Evolutionary conservation across 2,888 invertebrate genomes (phyloP), one percentile per base, ranked within the genome.

Genomic region (Trachelus iudaicus): DNA sequence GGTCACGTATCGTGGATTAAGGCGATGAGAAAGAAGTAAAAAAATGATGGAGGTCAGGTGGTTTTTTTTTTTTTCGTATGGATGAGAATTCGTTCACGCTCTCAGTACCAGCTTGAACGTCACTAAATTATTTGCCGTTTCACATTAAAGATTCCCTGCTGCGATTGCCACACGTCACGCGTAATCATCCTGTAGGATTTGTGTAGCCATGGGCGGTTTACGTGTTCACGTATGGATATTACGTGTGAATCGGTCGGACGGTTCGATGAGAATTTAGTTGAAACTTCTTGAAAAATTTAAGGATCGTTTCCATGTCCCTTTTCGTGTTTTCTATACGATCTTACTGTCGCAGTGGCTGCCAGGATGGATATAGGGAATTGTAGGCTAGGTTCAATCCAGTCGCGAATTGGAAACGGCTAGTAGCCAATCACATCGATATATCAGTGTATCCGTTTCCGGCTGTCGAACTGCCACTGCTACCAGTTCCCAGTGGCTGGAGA

Each of bases 111-210:
- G 56, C 9, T 56, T 56, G 23, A 56, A 56, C 23, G 2, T 56
- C 56, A 33, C 13, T 71, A 71, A 71, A 71, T 71, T 71, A 34
- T 71, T 71, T 71, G 71, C 71, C 71, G 23, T 71, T 71, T 33
- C 56, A 4, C 31, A 71, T 71, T 71, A 71, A 71, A 56, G 56
- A 71, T 71, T 34, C 15, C 71, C 71, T 3, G 71, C 71, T 71
- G 71, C 12, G 71, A 34, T 71, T 71, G 56, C 71, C 33, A 71
- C 34, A 15, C 71, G 71, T 33, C 12, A 34, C 71, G 71, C 13
- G 71, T 31, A 71, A 34, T 71, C 13, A 71, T 71, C 6, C 31
- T 31, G 13, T 71, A 33, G 71, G 31, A 71, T 71, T 71, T 34
- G 12, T 71, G 6, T 31, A 30, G 71, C 71, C 13, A 9, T 31